Conservation (phyloP, 2,888 invertebrate species). For the Blera fallax region DNA sequence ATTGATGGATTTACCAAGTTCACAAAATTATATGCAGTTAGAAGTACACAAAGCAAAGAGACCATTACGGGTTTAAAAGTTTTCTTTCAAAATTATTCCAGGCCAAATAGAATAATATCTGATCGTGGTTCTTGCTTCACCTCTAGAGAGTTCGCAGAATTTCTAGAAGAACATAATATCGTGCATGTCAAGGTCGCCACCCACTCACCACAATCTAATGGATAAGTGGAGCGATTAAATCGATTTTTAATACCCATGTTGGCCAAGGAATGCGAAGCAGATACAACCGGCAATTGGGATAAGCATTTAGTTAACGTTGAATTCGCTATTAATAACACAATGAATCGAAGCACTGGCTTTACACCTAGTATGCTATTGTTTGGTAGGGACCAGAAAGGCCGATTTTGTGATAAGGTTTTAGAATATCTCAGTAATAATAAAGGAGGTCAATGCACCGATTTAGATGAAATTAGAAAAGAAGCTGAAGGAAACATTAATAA, state of each 20-base stretch:
- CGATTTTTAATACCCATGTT: slow-evolving; percentile 35
- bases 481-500: slow-evolving; percentile 59
- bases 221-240: slow-evolving; percentile 33
- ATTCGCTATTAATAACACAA: slow-evolving; percentile 74
- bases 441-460: slow-evolving; percentile 15
- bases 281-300: slow-evolving; percentile 24
- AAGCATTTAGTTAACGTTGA: slow-evolving; percentile 65
- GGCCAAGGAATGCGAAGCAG: slow-evolving; percentile 23
- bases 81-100: slow-evolving; percentile 31
- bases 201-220: slow-evolving; percentile 41
- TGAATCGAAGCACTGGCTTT: slow-evolving; percentile 67
- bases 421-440: slow-evolving; percentile 26
- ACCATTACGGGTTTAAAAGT: slow-evolving; percentile 56
- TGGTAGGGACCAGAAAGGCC: slow-evolving; percentile 34
- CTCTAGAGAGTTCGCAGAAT: slow-evolving; percentile 39
- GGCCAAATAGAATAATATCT: slow-evolving; percentile 77
- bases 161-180: slow-evolving; percentile 28
- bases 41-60: slow-evolving; percentile 45
- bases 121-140: slow-evolving; percentile 77
- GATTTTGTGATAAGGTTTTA: slow-evolving; percentile 37
- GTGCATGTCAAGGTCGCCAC: slow-evolving; percentile 29
- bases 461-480: slow-evolving; percentile 14
- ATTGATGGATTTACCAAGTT: slow-evolving; percentile 79
- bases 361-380: slow-evolving; percentile 14
- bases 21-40: slow-evolving; percentile 75